Evolutionary conservation across 2,113 vertebrate species (phyloP), one percentile per base, ranked within the genome.

Genomic region (Nanorana parkeri): DNA sequence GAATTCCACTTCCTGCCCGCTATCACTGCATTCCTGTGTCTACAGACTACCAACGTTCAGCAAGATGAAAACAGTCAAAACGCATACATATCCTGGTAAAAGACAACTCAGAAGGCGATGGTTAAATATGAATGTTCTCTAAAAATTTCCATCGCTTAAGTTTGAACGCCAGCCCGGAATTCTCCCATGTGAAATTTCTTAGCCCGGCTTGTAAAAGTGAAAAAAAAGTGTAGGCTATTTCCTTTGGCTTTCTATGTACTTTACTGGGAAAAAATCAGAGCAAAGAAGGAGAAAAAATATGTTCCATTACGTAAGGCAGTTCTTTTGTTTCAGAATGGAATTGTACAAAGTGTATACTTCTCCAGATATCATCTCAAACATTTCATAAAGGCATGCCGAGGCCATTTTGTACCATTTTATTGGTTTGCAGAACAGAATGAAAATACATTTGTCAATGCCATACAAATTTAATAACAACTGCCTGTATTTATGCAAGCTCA

Each of bases 111-210:
- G 81, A 83, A 86, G 80, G 88, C 87, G 83, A 84, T 87, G 78
- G 88, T 89, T 85, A 89, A 84, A 55, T 52, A 85, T 87, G 84
- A 86, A 87, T 86, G 84, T 89, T 88, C 87, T 88, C 86, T 85
- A 87, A 89, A 87, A 88, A 90, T 88, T 87, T 90, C 89, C 90
- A 90, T 88, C 87, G 85, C 89, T 88, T 88, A 86, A 89, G 83
- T 81, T 83, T 60, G 86, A 90, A 67, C 78, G 52, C 74, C 81
- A 86, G 85, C 86, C 86, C 87, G 56, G 88, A 86, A 85, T 85
- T 89, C 87, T 89, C 86, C 88, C 86, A 87, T 77, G 87, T 88
- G 87, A 87, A 90, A 88, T 88, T 76, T 85, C 0, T 0, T 77
- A 84, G 83, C 0, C 26, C 86, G 85, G 89, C 88, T 91, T 86